Evolutionary conservation across 2,113 vertebrate species (phyloP).

Genomic region (Leptobrachium leishanense): DNA sequence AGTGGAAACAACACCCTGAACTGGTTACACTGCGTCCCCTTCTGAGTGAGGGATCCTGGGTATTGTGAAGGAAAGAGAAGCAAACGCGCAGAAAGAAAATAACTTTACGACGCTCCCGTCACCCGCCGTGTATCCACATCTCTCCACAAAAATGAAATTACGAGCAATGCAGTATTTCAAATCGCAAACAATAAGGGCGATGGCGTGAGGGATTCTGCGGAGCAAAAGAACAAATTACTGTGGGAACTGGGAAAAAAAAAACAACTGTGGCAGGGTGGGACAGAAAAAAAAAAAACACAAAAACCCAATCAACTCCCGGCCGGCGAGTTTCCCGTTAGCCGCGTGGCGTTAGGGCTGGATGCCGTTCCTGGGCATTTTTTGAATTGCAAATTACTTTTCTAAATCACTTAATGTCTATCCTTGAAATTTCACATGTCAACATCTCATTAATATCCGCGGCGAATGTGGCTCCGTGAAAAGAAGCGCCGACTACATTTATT

Average conservation of each 20-base stretch:
- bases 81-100: too few species aligned
- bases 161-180: not conserved
- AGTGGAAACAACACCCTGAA: too few species aligned
- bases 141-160: not conserved
- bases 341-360: constrained; percentile 61
- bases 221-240: constrained; percentile 38
- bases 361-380: constrained; percentile 57
- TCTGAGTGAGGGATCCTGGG: too few species aligned
- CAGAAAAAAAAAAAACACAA: not conserved
- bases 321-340: constrained; percentile 53
- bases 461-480: constrained; percentile 65
- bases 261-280: not conserved
- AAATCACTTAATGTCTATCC: constrained; percentile 70
- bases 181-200: constrained; percentile 20
- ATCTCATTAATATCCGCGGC: constrained; percentile 69
- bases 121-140: not conserved
- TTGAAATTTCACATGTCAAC: constrained; percentile 69
- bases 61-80: too few species aligned
- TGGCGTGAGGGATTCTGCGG: constrained; percentile 1
- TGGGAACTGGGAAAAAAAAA: constrained; percentile 44
- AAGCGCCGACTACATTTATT: constrained; percentile 65
- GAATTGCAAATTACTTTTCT: constrained; percentile 69
- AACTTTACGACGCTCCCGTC: too few species aligned
- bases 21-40: too few species aligned
- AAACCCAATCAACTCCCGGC: constrained; percentile 51